Percentiles rank a stretch among this genome's conserved stretches.
Conservation (phyloP, 2,113 vertebrate species). For the Barnardius zonarius region DNA sequence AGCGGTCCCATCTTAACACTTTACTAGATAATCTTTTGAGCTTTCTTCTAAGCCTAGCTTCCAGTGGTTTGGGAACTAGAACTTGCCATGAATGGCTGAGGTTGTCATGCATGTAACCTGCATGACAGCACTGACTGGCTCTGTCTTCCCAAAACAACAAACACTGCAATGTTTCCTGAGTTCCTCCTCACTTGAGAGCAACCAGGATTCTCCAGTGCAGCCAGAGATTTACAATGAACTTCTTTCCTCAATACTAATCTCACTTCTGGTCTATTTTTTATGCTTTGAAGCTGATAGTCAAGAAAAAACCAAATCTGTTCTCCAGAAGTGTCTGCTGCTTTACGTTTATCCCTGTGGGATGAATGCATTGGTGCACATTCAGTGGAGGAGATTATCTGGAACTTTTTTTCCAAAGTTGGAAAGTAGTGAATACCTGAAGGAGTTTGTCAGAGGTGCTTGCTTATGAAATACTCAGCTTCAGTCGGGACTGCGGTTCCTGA, state of each 20-base stretch:
- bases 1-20: neutral
- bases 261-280: neutral
- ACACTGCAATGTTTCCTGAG: rapidly evolving
- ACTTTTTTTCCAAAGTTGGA: neutral
- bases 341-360: neutral
- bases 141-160: neutral
- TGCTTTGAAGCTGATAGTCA: neutral
- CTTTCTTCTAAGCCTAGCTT: neutral
- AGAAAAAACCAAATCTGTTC: neutral
- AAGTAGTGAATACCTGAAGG: neutral
- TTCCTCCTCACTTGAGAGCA: neutral
- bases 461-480: neutral
- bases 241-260: neutral
- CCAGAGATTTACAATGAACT: neutral
- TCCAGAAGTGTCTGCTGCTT: neutral
- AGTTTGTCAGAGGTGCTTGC: neutral
- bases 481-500: neutral
- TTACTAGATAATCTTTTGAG: neutral
- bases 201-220: neutral
- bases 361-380: neutral
- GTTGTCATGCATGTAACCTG: neutral
- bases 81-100: neutral
- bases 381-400: neutral
- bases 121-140: neutral
- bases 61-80: neutral